These are phyloP conservation scores for Daktulosphaira vitifoliae DNA, from an alignment of 1,140 invertebrate species.

Conservation along the genomic window DNA sequence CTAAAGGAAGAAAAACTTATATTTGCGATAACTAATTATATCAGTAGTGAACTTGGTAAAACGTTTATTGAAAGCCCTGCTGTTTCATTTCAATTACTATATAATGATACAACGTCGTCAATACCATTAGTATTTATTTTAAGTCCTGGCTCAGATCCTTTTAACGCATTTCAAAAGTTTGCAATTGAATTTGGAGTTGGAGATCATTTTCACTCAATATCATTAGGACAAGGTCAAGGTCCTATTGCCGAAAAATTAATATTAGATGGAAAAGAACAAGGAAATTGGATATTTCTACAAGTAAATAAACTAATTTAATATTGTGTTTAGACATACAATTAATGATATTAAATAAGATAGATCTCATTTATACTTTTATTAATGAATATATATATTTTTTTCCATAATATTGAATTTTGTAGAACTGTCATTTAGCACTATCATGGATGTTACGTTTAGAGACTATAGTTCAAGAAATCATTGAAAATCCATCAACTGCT, in stretches of 20 bases:
- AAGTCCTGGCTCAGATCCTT: conserved; percentile 83
- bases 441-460: conserved; percentile 81
- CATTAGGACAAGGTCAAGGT: conserved; percentile 82
- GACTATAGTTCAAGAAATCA: conserved; percentile 58
- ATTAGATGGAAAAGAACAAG: conserved; percentile 54
- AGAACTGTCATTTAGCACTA: conserved; percentile 86
- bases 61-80: conserved; percentile 69
- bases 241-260: conserved; percentile 74
- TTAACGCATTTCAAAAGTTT: conserved; percentile 67
- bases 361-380: too few relatives aligned
- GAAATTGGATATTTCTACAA: conserved; percentile 78
- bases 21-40: conserved; percentile 68
- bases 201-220: conserved; percentile 71
- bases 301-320: conserved; percentile 35
- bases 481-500: conserved; percentile 52
- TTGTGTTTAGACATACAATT: too few relatives aligned
- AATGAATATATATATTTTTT: too few relatives aligned
- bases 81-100: conserved; percentile 59
- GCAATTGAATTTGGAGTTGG: conserved; percentile 68
- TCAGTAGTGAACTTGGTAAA: conserved; percentile 62
- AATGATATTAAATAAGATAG: too few relatives aligned
- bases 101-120: conserved; percentile 57
- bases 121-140: conserved; percentile 81
- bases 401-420: too few relatives aligned
- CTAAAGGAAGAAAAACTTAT: conserved; percentile 74